A percentile compares a stretch with the other conserved stretches of the same genome.
Conservation (phyloP, 2,888 invertebrate species). For the Acleris cristana region DNA sequence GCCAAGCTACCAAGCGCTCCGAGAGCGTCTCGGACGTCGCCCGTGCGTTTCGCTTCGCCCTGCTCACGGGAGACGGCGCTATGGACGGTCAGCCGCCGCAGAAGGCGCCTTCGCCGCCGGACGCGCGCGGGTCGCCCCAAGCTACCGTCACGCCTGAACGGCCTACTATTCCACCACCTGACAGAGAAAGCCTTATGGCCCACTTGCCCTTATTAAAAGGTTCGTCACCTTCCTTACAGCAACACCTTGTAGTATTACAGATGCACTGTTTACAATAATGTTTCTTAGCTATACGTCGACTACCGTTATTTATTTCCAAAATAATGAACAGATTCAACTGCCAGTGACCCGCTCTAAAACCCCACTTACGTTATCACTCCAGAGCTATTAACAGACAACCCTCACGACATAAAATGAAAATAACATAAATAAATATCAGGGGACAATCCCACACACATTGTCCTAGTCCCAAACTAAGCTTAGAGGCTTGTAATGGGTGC, state of each 20-base stretch:
- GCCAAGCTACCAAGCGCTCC: conserved; percentile 77
- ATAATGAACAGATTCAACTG: neutral
- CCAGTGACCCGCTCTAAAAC: conserved; percentile 15
- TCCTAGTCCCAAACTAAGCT: no score
- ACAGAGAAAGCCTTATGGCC: conserved; percentile 77
- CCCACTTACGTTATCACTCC: no score
- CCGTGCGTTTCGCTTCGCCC: conserved; percentile 78
- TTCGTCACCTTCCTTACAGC: conserved; percentile 54
- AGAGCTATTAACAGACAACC: no score
- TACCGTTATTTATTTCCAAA: conserved; percentile 50
- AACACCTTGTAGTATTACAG: conserved; percentile 19
- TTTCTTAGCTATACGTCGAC: conserved; percentile 43
- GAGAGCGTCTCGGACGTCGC: conserved; percentile 79
- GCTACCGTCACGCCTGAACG: conserved; percentile 63
- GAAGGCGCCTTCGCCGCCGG: conserved; percentile 75
- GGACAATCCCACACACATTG: no score
- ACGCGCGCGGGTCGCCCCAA: conserved; percentile 72
- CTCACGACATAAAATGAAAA: no score
- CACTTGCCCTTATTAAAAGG: conserved; percentile 82
- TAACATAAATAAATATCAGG: no score
- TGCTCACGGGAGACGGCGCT: conserved; percentile 59
- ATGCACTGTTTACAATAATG: conserved; percentile 54
- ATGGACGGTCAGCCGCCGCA: conserved; percentile 72
- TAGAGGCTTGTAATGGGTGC: no score
- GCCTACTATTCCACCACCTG: conserved; percentile 60